phyloP scores from a whole-genome alignment of 2,113 vertebrate species.

The Vulpes lagopus region DNA sequence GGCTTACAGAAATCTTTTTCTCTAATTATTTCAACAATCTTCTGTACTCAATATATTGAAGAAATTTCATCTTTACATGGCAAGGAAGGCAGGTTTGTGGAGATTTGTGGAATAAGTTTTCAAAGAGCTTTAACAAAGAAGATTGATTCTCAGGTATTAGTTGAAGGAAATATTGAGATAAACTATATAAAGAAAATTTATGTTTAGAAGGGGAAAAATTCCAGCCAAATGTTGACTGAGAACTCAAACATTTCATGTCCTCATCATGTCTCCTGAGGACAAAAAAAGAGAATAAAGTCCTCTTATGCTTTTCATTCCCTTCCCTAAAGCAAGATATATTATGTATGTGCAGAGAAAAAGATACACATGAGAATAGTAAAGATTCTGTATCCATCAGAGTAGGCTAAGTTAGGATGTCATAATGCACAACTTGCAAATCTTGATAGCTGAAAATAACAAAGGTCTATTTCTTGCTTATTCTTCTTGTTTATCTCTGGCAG shows the following conservation, averaged over 20 bases:
- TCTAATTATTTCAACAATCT: constrained; percentile 7
- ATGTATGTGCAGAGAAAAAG: neutral
- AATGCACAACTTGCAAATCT: neutral
- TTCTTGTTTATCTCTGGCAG: neutral
- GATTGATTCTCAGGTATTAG: neutral
- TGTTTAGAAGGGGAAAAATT: neutral
- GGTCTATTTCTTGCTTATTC: neutral
- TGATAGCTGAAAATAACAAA: neutral
- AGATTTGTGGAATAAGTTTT: neutral
- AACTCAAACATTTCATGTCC: neutral
- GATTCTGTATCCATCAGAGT: neutral
- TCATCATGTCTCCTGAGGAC: neutral
- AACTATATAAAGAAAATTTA: neutral
- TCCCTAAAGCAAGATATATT: neutral
- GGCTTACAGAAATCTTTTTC: constrained; percentile 11
- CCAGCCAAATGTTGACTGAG: neutral
- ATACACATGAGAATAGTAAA: neutral
- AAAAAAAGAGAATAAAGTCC: neutral
- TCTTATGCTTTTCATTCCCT: neutral
- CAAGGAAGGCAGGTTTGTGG: neutral
- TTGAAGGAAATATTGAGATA: neutral
- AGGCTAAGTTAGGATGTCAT: neutral
- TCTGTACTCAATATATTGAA: neutral
- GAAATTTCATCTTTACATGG: constrained; percentile 22
- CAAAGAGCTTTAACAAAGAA: neutral